These are phyloP conservation scores for Hypomesus transpacificus DNA, from an alignment of 2,113 vertebrate genomes.

Conservation along the genomic window DNA sequence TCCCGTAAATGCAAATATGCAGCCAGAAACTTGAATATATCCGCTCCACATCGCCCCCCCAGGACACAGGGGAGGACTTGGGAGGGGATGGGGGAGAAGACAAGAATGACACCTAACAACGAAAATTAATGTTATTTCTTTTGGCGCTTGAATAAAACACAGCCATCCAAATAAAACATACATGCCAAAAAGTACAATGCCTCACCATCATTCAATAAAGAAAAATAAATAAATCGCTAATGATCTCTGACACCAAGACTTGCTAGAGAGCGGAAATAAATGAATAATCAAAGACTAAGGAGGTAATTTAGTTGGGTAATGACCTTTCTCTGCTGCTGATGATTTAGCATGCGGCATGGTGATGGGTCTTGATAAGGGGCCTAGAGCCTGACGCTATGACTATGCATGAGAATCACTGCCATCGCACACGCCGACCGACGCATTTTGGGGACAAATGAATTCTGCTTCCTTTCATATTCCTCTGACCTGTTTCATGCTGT, in stretches of 20 bases:
- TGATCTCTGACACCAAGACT: constrained; percentile 14
- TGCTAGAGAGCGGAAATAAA: constrained; percentile 10
- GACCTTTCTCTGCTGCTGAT: constrained; percentile 53
- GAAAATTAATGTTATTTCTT: background rate
- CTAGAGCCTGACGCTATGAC: constrained; percentile 32
- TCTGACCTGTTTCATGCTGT: background rate
- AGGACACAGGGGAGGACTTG: constrained; percentile 11
- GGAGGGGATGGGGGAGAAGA: constrained; percentile 7
- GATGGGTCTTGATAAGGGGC: constrained; percentile 43
- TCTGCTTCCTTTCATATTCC: constrained; percentile 17
- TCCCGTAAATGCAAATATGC: constrained; percentile 56
- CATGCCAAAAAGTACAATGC: background rate
- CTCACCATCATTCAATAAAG: constrained; percentile 5
- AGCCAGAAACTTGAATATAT: constrained; percentile 44
- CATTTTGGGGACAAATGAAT: constrained; percentile 12
- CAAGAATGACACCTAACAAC: background rate
- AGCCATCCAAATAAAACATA: background rate
- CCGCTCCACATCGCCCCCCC: constrained; percentile 33
- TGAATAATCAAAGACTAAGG: constrained; percentile 58
- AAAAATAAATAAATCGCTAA: constrained; percentile 14
- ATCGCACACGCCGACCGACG: background rate
- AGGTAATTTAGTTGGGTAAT: constrained; percentile 46
- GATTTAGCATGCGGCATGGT: constrained; percentile 46
- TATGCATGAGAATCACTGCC: constrained; percentile 33
- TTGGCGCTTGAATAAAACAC: background rate